Evolutionary conservation across 2,888 invertebrate genomes (phyloP).

Genomic region (Dynastes hyllus): DNA sequence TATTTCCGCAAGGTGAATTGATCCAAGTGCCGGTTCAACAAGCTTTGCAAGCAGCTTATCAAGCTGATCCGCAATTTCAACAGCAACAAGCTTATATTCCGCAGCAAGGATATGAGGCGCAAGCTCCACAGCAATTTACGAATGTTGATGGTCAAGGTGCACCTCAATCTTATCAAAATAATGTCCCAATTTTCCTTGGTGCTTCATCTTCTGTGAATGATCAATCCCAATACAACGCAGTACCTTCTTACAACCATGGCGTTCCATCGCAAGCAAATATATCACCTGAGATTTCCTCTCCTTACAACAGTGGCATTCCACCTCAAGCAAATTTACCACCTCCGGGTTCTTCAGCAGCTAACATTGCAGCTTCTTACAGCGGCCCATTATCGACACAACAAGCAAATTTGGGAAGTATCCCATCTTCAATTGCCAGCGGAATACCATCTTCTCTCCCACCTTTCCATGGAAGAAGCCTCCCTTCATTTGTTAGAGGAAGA

Average conservation of each 20-base stretch:
- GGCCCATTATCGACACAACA: neutral
- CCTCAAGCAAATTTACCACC: neutral
- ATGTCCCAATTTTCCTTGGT: neutral
- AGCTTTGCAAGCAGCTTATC: slow-evolving; percentile 19
- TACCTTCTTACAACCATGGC: neutral
- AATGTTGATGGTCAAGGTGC: neutral
- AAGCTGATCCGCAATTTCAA: slow-evolving; percentile 2
- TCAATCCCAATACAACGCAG: neutral
- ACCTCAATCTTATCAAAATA: slow-evolving; percentile 6
- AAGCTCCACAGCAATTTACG: slow-evolving; percentile 17
- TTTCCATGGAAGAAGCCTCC: neutral
- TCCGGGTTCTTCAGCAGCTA: slow-evolving; percentile 15
- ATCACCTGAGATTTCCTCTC: neutral
- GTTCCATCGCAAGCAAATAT: neutral
- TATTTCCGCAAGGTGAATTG: slow-evolving; percentile 25
- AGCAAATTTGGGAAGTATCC: neutral
- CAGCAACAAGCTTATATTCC: neutral
- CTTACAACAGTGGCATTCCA: neutral
- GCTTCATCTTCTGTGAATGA: neutral
- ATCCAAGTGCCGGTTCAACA: slow-evolving; percentile 37
- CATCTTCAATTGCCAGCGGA: neutral
- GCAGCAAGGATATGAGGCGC: slow-evolving; percentile 20
- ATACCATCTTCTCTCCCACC: neutral
- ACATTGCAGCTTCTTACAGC: slow-evolving; percentile 21
- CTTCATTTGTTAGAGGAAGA: neutral